These are phyloP conservation scores for Hoplostethus mediterraneus DNA, from an alignment of 2,797 vertebrate genomes.

Conservation along the genomic window DNA sequence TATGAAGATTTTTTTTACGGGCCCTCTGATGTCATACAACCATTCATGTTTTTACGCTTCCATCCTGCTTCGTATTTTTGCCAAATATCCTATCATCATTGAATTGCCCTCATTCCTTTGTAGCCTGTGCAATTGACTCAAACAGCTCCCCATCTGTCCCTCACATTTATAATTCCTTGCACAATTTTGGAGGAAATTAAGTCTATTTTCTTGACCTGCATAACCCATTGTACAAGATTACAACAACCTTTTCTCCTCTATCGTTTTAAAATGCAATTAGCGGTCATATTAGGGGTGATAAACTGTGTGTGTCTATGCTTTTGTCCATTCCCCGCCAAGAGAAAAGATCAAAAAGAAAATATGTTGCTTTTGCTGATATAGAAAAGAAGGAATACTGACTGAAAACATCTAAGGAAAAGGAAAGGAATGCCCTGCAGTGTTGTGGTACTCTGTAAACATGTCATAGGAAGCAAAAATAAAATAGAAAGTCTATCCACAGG, in stretches of 20 bases:
- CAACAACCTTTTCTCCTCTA: no score
- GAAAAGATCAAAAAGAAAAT: no score
- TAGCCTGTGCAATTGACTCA: not conserved
- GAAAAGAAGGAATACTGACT: no score
- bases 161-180: not conserved
- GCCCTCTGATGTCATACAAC: not conserved
- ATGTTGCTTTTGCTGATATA: no score
- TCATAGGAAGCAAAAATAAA: not conserved
- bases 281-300: not conserved
- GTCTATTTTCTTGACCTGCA: not conserved
- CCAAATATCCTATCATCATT: conserved; percentile 33
- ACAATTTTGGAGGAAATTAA: not conserved
- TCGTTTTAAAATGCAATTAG: conserved; percentile 2
- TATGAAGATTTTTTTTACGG: conserved; percentile 34
- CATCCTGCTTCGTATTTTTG: not conserved
- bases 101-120: not conserved
- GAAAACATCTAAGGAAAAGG: no score
- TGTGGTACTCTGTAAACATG: not conserved
- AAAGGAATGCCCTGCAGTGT: not conserved
- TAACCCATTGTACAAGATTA: no score
- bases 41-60: no score
- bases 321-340: no score
- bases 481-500: not conserved
- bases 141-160: not conserved
- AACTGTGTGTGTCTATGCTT: not conserved